Evolutionary conservation across 2,888 invertebrate species (phyloP).

Genomic region (Phlogophora meticulosa): DNA sequence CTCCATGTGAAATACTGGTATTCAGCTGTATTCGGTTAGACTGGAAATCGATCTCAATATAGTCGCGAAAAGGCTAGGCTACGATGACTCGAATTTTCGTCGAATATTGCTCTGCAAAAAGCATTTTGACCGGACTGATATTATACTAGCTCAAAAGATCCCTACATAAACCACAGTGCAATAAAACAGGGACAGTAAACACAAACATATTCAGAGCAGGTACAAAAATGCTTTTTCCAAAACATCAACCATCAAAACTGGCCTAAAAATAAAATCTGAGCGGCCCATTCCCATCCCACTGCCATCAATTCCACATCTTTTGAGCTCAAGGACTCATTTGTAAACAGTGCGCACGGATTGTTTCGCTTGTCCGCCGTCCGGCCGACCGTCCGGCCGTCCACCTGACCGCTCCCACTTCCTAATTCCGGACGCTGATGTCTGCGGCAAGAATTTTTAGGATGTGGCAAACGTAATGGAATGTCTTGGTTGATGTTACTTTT

Average conservation of each 20-base stretch:
- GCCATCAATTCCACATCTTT: slow-evolving; percentile 47
- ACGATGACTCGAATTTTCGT: too few relatives aligned
- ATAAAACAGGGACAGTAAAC: neutral
- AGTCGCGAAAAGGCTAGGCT: too few relatives aligned
- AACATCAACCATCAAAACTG: neutral
- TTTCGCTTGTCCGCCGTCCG: slow-evolving; percentile 62
- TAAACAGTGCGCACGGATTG: slow-evolving; percentile 78
- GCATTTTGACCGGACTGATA: too few relatives aligned
- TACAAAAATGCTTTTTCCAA: slow-evolving; percentile 5
- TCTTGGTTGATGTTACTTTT: too few relatives aligned
- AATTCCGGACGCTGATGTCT: slow-evolving; percentile 61
- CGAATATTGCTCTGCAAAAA: neutral
- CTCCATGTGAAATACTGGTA: too few relatives aligned
- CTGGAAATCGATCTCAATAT: too few relatives aligned
- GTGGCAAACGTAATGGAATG: slow-evolving; percentile 50
- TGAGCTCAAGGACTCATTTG: slow-evolving; percentile 75
- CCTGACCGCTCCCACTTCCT: slow-evolving; percentile 65
- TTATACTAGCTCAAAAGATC: too few relatives aligned
- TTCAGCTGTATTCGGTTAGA: too few relatives aligned
- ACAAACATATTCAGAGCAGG: neutral
- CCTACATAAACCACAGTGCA: neutral
- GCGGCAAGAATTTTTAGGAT: slow-evolving; percentile 36
- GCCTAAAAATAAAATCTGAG: neutral
- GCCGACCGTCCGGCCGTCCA: slow-evolving; percentile 57
- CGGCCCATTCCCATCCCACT: neutral